Conservation (phyloP, 2,113 vertebrate genomes). For the Serinus canaria region DNA sequence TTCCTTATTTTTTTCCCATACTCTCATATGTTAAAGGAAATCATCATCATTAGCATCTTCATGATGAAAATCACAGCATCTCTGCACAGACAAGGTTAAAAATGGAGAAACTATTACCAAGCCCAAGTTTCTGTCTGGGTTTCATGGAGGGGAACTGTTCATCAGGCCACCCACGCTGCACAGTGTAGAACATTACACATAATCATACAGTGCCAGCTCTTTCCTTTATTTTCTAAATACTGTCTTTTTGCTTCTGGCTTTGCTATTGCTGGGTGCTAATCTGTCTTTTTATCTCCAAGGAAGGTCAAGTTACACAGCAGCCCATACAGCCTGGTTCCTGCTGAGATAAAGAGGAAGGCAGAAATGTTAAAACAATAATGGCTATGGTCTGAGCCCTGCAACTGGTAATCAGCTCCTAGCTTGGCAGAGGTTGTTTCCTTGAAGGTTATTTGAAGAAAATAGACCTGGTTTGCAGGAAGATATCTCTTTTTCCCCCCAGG, state of each 20-base stretch:
- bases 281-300: slow-evolving; percentile 74
- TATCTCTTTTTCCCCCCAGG: not conserved
- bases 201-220: slow-evolving; percentile 52
- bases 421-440: slow-evolving; percentile 71
- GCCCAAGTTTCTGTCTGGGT: slow-evolving; percentile 1
- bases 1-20: not conserved
- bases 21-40: not conserved
- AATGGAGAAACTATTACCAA: not conserved
- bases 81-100: not conserved
- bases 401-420: slow-evolving; percentile 75
- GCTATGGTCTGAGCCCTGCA: slow-evolving; percentile 72
- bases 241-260: slow-evolving; percentile 73
- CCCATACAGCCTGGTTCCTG: slow-evolving; percentile 56
- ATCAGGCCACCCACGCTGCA: slow-evolving; percentile 24
- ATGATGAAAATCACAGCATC: not conserved
- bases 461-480: slow-evolving; percentile 60
- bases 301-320: slow-evolving; percentile 72
- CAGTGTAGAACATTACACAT: slow-evolving; percentile 59
- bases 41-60: not conserved
- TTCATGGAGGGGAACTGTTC: not conserved
- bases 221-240: slow-evolving; percentile 77
- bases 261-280: slow-evolving; percentile 64
- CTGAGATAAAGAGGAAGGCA: slow-evolving; percentile 79
- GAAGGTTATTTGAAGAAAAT: slow-evolving; percentile 80
- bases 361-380: slow-evolving; percentile 81